Evolutionary conservation across 2,888 invertebrate genomes (phyloP).

Genomic region (Drosophila limbata): DNA sequence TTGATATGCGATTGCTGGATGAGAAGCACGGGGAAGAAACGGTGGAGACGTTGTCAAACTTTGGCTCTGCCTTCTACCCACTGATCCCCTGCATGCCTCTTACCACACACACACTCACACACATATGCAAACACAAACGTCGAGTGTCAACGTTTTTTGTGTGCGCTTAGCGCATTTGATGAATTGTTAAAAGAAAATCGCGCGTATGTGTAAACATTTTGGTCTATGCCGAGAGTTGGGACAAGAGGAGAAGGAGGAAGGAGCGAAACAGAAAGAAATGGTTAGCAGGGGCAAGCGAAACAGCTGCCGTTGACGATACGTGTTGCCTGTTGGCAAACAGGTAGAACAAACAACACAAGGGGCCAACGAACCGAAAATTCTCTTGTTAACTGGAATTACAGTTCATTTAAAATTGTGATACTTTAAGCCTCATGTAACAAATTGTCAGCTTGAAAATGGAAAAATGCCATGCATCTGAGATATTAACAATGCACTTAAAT

Average conservation of each 20-base stretch:
- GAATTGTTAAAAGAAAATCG: constrained; percentile 80
- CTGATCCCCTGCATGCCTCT: neutral
- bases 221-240: constrained; percentile 57
- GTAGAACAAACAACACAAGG: constrained; percentile 42
- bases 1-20: constrained; percentile 64
- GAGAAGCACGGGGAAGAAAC: constrained; percentile 7
- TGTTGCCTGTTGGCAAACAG: constrained; percentile 62
- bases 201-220: constrained; percentile 77
- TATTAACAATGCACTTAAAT: constrained; percentile 1
- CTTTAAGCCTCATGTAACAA: constrained; percentile 20
- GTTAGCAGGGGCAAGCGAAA: constrained; percentile 34
- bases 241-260: constrained; percentile 2
- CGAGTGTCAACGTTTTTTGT: constrained; percentile 79
- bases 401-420: constrained; percentile 53
- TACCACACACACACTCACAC: constrained; percentile 11
- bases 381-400: constrained; percentile 57
- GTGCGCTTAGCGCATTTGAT: constrained; percentile 77
- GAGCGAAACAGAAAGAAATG: neutral
- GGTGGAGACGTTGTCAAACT: constrained; percentile 56
- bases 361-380: constrained; percentile 55
- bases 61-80: constrained; percentile 34
- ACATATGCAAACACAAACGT: constrained; percentile 58
- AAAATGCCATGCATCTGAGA: neutral
- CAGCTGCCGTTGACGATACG: constrained; percentile 65
- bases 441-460: neutral